Evolutionary conservation across 1,140 invertebrate species (phyloP), one percentile per base, ranked within the genome.

Genomic region (Scylla paramamosain): DNA sequence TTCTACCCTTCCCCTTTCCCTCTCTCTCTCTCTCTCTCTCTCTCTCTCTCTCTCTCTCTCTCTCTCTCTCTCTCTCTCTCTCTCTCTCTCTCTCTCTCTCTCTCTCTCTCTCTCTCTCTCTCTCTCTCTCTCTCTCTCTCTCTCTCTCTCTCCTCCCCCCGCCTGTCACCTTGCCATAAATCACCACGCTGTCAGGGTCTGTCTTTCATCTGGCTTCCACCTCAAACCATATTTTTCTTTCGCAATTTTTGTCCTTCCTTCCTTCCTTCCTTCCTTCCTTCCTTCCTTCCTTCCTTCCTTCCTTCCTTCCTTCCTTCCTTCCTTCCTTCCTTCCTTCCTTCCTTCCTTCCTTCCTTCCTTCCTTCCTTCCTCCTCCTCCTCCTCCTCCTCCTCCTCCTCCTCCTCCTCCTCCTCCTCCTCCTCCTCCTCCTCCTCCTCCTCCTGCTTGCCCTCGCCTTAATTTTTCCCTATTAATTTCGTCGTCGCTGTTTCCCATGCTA

Each of bases 121-220:
- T 86, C 84, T 86, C 84, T 86, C 84, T 86, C 84, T 86, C 84
- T 86, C 84, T 86, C 84, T 90, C 84, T 86, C 84, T 86, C 84
- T 86, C 84, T 86, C 84, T 86, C 84, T 86, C 84, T 86, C 84
- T 86, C 84, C 20, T 16, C 20, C 84, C 20, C 84, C 20, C 84
- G 3, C 84, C n/a, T n/a, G 10, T n/a, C n/a, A 12, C n/a, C 84
- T 86, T 16, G 10, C 84, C n/a, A 12, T 31, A 86, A 31, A 31
- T 31, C 84, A 86, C 84, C 84, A 16, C 28, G 84, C 84, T 31
- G n/a, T 39, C 32, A 59, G 67, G 67, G 20, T 77, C 84, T 39
- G 28, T 39, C 32, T 39, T 14, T 39, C 84, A 39, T 86, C 84
- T 31, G 10, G 0, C 28, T 1, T 20, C 32, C 84, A 86, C 14